Percentiles rank a stretch among this genome's conserved stretches.
These are phyloP conservation scores for Xyrichtys novacula DNA, from an alignment of 2,797 vertebrate species.

Conservation along the genomic window DNA sequence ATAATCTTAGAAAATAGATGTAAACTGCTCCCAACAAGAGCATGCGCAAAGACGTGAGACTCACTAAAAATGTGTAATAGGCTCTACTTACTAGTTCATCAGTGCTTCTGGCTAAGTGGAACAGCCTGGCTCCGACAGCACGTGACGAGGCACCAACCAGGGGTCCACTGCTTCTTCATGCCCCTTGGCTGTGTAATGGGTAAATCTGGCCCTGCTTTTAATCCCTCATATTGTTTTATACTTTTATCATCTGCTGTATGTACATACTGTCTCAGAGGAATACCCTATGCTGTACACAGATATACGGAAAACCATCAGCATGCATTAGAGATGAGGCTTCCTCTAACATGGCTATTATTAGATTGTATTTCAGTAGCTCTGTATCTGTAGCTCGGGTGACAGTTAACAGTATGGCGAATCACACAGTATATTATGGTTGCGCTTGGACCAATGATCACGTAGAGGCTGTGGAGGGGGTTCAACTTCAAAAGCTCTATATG, in stretches of 20 bases:
- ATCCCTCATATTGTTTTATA: conserved; percentile 5
- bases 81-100: too few species aligned
- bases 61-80: too few species aligned
- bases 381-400: background rate
- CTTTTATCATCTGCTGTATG: conserved; percentile 8
- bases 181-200: background rate
- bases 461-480: conserved; percentile 18
- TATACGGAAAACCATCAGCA: conserved; percentile 14
- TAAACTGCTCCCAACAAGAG: too few species aligned
- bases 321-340: conserved; percentile 24
- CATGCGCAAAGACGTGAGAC: too few species aligned
- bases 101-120: too few species aligned
- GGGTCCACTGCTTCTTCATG: background rate
- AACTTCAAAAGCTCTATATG: conserved; percentile 26
- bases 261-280: conserved; percentile 16
- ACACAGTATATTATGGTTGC: background rate
- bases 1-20: too few species aligned
- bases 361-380: conserved; percentile 7
- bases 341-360: conserved; percentile 9
- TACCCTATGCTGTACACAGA: background rate
- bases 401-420: background rate
- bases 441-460: conserved; percentile 1
- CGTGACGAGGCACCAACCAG: background rate
- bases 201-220: conserved; percentile 11
- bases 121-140: too few species aligned